phyloP scores from a whole-genome alignment of 2,797 vertebrate species.

The Orientallactaga sibirica region DNA sequence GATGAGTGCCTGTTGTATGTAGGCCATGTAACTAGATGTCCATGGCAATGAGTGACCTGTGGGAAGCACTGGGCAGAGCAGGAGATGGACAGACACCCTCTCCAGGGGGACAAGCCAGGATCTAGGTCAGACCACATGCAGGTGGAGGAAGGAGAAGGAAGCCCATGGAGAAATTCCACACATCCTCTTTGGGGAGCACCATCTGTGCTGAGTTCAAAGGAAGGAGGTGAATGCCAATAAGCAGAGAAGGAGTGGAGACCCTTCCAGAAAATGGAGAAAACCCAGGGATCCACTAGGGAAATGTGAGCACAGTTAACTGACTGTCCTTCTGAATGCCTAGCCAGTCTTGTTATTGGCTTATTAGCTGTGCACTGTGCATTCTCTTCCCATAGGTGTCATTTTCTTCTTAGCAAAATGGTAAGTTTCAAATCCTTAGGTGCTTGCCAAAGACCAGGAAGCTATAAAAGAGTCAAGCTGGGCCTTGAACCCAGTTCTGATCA shows the following conservation, averaged over 20 bases:
- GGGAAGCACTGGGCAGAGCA: not conserved
- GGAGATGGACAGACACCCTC: not conserved
- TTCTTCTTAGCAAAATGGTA: not conserved
- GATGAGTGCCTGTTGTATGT: not conserved
- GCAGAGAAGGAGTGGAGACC: not conserved
- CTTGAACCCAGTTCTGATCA: not conserved
- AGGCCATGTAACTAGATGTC: not conserved
- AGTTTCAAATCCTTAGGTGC: not conserved
- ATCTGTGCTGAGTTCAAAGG: not conserved
- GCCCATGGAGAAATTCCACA: not conserved
- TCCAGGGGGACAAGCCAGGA: fast-evolving
- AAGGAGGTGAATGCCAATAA: not conserved
- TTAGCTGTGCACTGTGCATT: not conserved
- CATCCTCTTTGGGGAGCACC: not conserved
- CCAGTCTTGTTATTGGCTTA: not conserved
- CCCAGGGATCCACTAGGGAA: not conserved
- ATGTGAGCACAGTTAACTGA: not conserved
- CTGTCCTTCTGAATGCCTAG: no score
- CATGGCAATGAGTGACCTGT: not conserved
- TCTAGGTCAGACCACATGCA: not conserved
- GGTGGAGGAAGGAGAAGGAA: not conserved
- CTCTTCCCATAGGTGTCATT: not conserved
- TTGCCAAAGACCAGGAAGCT: not conserved
- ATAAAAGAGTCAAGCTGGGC: not conserved
- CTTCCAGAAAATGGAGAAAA: not conserved